Evolutionary conservation across 2,888 invertebrate genomes (phyloP), one percentile per base, ranked within the genome.

Genomic region (Eurytoma californica): DNA sequence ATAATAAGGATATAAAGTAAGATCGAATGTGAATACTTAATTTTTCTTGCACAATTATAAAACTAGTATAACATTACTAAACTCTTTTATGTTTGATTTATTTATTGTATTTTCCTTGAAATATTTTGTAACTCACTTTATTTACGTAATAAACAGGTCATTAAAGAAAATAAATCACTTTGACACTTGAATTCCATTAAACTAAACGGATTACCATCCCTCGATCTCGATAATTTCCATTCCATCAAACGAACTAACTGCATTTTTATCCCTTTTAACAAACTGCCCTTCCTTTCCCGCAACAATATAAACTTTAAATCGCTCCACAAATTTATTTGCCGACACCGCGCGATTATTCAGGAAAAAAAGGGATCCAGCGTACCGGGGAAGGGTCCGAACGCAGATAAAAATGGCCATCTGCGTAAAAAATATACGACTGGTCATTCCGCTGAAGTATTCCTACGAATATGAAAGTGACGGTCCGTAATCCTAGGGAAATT

Each of bases 401-500:
- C 24, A 24, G 47, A 67, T 72, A 68, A 73, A 78, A 68, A 63
- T 67, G 51, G 24, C 49, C 63, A 30, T 61, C 30, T 30, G 53
- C 47, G 53, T 49, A 84, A 82, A 85, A 87, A 85, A 87, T 86
- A 88, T 85, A 87, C 85, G 85, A 61, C 73, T 81, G 85, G 84
- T 85, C 84, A 86, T 87, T 87, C 85, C 83, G 83, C 86, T 88
- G 88, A 88, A 85, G 86, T 85, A 87, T 89, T 86, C 85, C 86
- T 84, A 87, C 86, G 87, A 89, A 89, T 89, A 88, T 89, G 87
- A 88, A 89, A 89, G 88, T 86, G 89, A 89, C 88, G 86, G 83
- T 83, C 82, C 84, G 86, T 89, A 88, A 89, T 88, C 87, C 88
- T 58, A 83, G 85, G 83, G 82, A 86, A 88, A 89, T 89, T 88